A percentile compares a stretch with the other conserved stretches of the same genome.
Evolutionary conservation across 1,140 invertebrate species (phyloP).

Genomic region (Diabrotica undecimpunctata): DNA sequence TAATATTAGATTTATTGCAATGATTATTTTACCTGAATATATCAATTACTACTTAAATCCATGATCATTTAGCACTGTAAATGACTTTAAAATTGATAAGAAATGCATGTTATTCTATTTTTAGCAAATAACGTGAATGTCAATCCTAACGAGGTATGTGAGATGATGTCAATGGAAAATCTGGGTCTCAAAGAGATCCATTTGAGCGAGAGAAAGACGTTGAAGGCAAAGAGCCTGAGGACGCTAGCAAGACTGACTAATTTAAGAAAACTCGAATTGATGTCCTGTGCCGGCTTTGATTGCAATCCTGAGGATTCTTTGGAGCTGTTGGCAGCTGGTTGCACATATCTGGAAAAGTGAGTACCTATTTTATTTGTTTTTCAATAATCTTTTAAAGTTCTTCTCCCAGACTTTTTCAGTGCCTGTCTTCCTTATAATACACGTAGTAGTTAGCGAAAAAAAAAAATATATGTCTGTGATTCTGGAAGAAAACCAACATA

Average conservation of each 20-base stretch:
- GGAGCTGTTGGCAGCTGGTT: slow-evolving; percentile 34
- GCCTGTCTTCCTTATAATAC: too few species aligned
- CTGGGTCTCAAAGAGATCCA: slow-evolving; percentile 26
- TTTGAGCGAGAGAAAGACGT: slow-evolving; percentile 30
- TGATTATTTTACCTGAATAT: too few species aligned
- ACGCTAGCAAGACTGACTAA: slow-evolving; percentile 29
- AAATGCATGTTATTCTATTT: not conserved
- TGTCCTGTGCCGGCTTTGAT: slow-evolving; percentile 27
- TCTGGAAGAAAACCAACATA: too few species aligned
- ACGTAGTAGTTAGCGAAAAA: too few species aligned
- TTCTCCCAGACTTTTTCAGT: too few species aligned
- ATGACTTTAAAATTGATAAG: too few species aligned
- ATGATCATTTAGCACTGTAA: too few species aligned
- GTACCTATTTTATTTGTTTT: not conserved
- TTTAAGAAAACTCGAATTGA: slow-evolving; percentile 28
- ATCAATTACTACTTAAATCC: too few species aligned
- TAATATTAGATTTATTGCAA: too few species aligned
- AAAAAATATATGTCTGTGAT: too few species aligned
- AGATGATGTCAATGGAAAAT: slow-evolving; percentile 30
- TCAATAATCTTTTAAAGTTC: too few species aligned
- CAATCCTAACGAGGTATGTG: slow-evolving; percentile 32
- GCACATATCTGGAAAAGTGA: slow-evolving; percentile 32
- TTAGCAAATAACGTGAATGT: slow-evolving; percentile 32
- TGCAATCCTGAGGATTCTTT: slow-evolving; percentile 36
- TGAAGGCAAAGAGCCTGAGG: slow-evolving; percentile 31